Percentiles rank a stretch among this genome's conserved stretches.
phyloP scores from a whole-genome alignment of 2,797 vertebrate species.

The Macropodus opercularis region DNA sequence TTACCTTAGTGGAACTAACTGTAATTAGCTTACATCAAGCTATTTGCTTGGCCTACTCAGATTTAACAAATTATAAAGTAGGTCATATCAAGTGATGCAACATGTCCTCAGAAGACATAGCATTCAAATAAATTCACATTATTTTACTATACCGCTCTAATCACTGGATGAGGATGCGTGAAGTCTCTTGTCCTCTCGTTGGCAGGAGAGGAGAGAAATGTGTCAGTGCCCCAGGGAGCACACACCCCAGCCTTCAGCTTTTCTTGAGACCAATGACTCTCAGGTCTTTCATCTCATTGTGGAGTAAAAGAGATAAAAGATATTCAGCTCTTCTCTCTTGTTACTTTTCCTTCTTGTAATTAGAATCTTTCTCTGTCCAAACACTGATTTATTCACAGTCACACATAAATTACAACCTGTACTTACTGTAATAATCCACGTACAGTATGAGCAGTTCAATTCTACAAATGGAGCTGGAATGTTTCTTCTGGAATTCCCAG shows the following conservation, averaged over 20 bases:
- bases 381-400: constrained; percentile 26
- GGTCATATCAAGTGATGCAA: constrained; percentile 23
- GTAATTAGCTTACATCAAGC: constrained; percentile 15
- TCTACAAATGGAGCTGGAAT: constrained; percentile 42
- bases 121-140: constrained; percentile 7
- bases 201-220: constrained; percentile 51
- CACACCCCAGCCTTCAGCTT: constrained; percentile 47
- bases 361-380: constrained; percentile 22
- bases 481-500: constrained; percentile 33
- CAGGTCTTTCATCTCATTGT: constrained; percentile 51
- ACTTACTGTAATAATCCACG: constrained; percentile 58
- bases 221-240: constrained; percentile 59
- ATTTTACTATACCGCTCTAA: constrained; percentile 13
- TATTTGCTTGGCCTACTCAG: not conserved
- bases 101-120: constrained; percentile 9
- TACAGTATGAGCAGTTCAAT: constrained; percentile 54
- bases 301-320: constrained; percentile 30
- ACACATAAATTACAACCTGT: constrained; percentile 41
- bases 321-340: constrained; percentile 24
- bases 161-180: constrained; percentile 5
- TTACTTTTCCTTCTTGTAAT: constrained; percentile 10
- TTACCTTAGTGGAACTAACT: constrained; percentile 9
- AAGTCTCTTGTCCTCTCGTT: constrained; percentile 37
- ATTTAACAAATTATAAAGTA: constrained; percentile 22
- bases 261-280: constrained; percentile 34